Evolutionary conservation across 2,113 vertebrate species (phyloP).

Genomic region (Cavia aperea): DNA sequence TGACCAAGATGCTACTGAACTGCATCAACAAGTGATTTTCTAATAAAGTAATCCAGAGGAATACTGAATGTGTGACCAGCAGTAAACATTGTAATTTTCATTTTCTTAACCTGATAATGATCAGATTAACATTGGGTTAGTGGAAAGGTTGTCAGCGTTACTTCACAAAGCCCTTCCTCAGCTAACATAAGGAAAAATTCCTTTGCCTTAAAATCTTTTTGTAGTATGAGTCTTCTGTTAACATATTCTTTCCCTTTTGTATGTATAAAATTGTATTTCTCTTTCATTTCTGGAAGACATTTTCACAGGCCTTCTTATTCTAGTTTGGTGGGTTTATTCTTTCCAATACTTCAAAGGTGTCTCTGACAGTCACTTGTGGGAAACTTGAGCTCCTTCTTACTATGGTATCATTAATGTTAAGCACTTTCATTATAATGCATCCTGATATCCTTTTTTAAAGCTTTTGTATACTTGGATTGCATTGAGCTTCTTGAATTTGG

Average conservation of each 20-base stretch:
- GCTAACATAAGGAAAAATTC: neutral
- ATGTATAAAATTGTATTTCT: neutral
- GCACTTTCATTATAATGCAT: neutral
- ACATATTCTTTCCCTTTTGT: neutral
- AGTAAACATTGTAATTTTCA: neutral
- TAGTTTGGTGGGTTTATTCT: neutral
- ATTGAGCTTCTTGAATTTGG: neutral
- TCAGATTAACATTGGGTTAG: neutral
- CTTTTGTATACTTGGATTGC: neutral
- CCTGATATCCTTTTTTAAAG: neutral
- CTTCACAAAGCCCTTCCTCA: neutral
- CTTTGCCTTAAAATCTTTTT: neutral
- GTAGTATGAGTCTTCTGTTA: neutral
- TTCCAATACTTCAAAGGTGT: neutral
- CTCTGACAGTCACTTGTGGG: neutral
- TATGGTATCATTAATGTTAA: neutral
- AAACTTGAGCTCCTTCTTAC: neutral
- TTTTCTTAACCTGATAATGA: neutral
- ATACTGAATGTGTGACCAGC: neutral
- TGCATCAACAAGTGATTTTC: neutral
- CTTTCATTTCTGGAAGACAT: neutral
- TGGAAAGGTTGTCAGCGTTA: neutral
- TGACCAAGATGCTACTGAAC: neutral
- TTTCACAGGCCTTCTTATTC: neutral
- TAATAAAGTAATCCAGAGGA: neutral